Conservation (phyloP, 2,888 invertebrate species). For the Pheosia tremula region DNA sequence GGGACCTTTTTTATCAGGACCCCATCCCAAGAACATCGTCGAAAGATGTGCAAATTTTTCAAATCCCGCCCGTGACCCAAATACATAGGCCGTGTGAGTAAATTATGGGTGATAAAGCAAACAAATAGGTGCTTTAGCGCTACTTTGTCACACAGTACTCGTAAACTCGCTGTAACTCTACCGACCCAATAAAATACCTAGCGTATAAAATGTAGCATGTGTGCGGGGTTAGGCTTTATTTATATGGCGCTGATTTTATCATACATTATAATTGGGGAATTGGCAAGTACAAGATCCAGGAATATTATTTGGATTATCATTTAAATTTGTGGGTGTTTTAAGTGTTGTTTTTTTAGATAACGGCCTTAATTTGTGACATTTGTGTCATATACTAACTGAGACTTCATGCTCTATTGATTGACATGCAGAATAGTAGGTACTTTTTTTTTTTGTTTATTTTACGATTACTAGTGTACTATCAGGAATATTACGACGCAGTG, state of each 20-base stretch:
- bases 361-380: no score
- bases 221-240: slow-evolving; percentile 13
- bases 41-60: slow-evolving; percentile 17
- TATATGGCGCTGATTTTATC: not conserved
- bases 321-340: no score
- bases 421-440: no score
- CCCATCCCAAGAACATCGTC: not conserved
- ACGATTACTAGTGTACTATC: no score
- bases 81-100: slow-evolving; percentile 50
- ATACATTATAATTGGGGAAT: no score
- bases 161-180: slow-evolving; percentile 54
- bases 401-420: no score
- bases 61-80: slow-evolving; percentile 45
- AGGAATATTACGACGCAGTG: no score
- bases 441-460: no score
- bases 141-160: slow-evolving; percentile 58
- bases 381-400: no score
- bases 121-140: slow-evolving; percentile 62
- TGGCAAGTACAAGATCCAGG: no score
- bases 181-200: slow-evolving; percentile 46
- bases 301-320: no score
- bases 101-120: slow-evolving; percentile 65
- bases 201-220: slow-evolving; percentile 41
- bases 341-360: no score
- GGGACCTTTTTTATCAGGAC: not conserved